Base-by-base conservation (phyloP, 2,113 vertebrate genomes). In the Datnioides undecimradiatus region DNA sequence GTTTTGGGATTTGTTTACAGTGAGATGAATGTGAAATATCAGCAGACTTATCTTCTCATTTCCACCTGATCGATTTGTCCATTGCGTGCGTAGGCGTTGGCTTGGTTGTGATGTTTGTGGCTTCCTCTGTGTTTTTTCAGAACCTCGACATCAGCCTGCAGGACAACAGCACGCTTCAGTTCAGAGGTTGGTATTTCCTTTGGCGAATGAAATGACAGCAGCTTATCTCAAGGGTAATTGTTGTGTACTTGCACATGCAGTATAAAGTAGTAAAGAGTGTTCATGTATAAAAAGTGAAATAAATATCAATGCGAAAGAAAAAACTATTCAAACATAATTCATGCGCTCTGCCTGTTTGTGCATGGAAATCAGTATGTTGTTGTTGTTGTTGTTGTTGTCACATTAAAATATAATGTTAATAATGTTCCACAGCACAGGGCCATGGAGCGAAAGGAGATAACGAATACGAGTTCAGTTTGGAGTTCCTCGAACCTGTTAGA, bases 401-500 rank as follows among this genome's bases (percentile, higher is more conserved):
- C 33, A 8, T 43, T 1, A 23, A 23, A 10, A 8, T 40, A 0
- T 43, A 21, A 12, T 45, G 1, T 8, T 74, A 0, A 43, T n/a
- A 13, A 58, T 88, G 19, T 70, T 83, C 48, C 77, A 80, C 68
- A 99, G 98, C 96, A 67, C 96, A 96, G 75, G 98, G 98, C 62
- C 97, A 97, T 0, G 98, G 98, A 77, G 98, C 98, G 55, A 99
- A 99, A 95, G 98, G 98, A 74, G 96, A 98, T 68, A 97, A 99
- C 72, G 94, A 97, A 54, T 99, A 99, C 10, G 91, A 95, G 86
- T 99, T 99, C 93, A 95, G 95, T 79, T 88, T 99, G 36, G 96
- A 97, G 82, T 99, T 99, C 85, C 91, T 98, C 3, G 95, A 97
- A 52, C 90, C 95, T 0, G 97, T 99, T 0, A 95, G 95, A 71